Conservation (phyloP, 2,888 invertebrate genomes). For the Drosophila histrio region DNA sequence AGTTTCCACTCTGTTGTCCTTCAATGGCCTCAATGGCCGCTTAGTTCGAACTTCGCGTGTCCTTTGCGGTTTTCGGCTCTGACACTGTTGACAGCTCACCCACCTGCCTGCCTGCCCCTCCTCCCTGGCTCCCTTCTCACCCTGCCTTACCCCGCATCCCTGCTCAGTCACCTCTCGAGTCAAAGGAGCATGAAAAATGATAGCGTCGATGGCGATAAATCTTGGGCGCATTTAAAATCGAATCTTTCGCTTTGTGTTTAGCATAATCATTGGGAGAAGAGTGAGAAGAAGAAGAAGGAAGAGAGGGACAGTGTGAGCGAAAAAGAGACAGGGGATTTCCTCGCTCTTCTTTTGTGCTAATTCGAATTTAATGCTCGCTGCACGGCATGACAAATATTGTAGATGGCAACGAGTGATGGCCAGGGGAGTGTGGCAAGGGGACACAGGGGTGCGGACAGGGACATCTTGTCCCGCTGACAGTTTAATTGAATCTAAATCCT, state of each 20-base stretch:
- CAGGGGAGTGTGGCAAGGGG: background rate
- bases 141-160: no score
- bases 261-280: constrained; percentile 28
- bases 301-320: background rate
- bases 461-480: constrained; percentile 64
- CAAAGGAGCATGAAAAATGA: constrained; percentile 48
- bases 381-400: constrained; percentile 64
- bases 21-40: constrained; percentile 40
- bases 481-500: constrained; percentile 77
- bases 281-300: background rate
- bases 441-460: background rate
- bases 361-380: constrained; percentile 72
- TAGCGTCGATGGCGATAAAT: constrained; percentile 63
- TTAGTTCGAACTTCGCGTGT: constrained; percentile 47
- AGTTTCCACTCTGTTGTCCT: constrained; percentile 56
- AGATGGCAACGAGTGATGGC: constrained; percentile 10
- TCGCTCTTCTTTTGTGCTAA: constrained; percentile 46
- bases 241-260: constrained; percentile 58
- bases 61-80: constrained; percentile 58
- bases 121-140: background rate
- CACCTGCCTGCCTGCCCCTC: constrained; percentile 11
- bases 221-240: constrained; percentile 58
- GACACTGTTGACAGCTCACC: constrained; percentile 38
- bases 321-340: constrained; percentile 3
- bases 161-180: background rate